Base-by-base conservation (phyloP, 64 coral and sea anemone species). In the Platygyra sinensis region DNA sequence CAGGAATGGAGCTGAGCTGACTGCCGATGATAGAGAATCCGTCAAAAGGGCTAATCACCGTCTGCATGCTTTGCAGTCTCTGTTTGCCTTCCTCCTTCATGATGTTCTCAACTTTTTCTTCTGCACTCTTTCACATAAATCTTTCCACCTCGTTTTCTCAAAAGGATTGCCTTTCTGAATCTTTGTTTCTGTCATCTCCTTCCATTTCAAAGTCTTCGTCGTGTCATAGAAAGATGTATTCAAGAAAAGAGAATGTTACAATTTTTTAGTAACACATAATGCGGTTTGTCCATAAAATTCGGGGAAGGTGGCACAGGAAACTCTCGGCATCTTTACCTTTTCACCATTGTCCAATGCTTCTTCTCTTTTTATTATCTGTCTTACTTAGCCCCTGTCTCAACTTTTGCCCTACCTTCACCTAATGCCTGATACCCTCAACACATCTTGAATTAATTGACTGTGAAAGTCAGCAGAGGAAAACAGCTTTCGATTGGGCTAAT, bases 61-160 rank as follows among this genome's bases (percentile, higher is more conserved):
- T 87, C 60, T 83, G 72, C 24, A 91, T 30, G 17, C 72, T 27
- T 52, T 87, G 82, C 4, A 78, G 29, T 28, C 90, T 79, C 30
- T 86, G 33, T 19, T 80, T 39, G 62, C 90, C 90, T 60, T 95
- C 89, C 50, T 91, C 62, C n/a, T 76, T 69, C 20, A 86, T 57
- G 18, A 95, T 95, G 36, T 60, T 8, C 22, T 80, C 67, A 33
- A 95, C 67, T 75, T 87, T 91, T 13, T 57, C 72, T n/a, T 14
- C 76, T 27, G 51, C 93, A 95, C 18, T 91, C 76, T n/a, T 16
- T 79, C 74, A 30, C 93, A 95, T 19, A 95, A 39, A 31, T 80
- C 77, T 81, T n/a, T 91, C 76, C 0, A 95, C 75, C 77, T 95
- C 93, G 4, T 29, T n/a, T 82, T 67, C 65, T 76, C 19, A 75